Base-by-base conservation (phyloP, 1,140 invertebrate genomes). In the Camponotus vicinus region DNA sequence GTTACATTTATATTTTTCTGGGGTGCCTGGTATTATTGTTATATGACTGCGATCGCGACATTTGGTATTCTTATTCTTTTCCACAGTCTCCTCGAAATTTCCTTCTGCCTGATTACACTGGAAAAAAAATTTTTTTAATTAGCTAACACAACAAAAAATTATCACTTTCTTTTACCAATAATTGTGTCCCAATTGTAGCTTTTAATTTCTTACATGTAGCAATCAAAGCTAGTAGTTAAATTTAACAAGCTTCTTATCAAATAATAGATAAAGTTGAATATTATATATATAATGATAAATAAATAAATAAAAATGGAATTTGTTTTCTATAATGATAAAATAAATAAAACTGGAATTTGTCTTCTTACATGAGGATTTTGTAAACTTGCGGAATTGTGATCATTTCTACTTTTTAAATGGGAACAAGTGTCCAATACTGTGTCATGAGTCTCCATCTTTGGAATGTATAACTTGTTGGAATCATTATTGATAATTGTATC, bases 1-100 rank as follows among this genome's bases (percentile, higher is more conserved):
- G 9, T 91, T 92, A 55, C 94, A 95, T 55, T 94, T 91, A 75
- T 93, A 95, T 52, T 66, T 91, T 55, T 92, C 89, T 21, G 93
- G 93, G 49, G 34, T 82, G 1, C 91, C 93, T 21, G 94, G 88
- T 63, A 95, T 42, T 64, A 90, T 73, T 11, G 77, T 87, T 82
- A 95, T 95, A 21, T 95, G 94, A 91, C 84, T 94, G 37, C 89
- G 91, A 77, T 94, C 92, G 8, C 49, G 63, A 79, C 40, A 57
- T 80, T 91, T 92, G 42, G 86, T 88, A 0, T 63, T 52, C 64
- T 91, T 82, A 76, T 32, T 78, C 13, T 75, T 78, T 9, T 78
- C 42, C 55, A 75, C 69, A 6, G n/a, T 37, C 67, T 87, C 66
- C 15, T 86, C 32, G 4, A n/a, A 11, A 49, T 49, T 49, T 0